These are phyloP conservation scores for Malacoraja senta DNA, from an alignment of 2,797 vertebrate genomes.

Conservation along the genomic window DNA sequence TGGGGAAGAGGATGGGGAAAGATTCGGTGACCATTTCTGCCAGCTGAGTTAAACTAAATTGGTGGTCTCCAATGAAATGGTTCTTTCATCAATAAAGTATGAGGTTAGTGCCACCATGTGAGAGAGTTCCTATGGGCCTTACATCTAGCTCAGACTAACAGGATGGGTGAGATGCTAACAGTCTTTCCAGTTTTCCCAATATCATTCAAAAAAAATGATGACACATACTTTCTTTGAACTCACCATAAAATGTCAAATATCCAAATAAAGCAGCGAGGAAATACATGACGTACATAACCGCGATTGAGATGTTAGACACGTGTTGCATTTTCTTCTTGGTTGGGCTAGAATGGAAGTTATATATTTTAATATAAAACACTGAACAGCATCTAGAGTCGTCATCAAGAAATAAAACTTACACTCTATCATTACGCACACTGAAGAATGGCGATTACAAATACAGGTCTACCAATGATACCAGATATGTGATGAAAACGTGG, in stretches of 20 bases:
- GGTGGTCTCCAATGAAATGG: too few species aligned
- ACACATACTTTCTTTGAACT: constrained; percentile 43
- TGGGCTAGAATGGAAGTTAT: constrained; percentile 63
- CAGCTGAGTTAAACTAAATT: neutral
- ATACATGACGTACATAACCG: constrained; percentile 94
- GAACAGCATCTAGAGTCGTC: neutral
- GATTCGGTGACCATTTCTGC: neutral
- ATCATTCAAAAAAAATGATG: neutral
- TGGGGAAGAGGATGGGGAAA: neutral
- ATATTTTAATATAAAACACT: neutral
- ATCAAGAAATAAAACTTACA: neutral
- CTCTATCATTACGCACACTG: neutral
- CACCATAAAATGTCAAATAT: constrained; percentile 95
- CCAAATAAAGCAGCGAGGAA: constrained; percentile 95
- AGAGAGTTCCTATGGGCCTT: too few species aligned
- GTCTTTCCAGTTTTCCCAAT: neutral
- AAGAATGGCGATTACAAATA: neutral
- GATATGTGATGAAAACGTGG: neutral
- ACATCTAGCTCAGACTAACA: too few species aligned
- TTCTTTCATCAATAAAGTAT: too few species aligned
- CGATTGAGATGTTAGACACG: constrained; percentile 89
- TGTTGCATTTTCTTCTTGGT: constrained; percentile 87
- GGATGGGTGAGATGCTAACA: too few species aligned
- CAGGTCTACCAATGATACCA: neutral
- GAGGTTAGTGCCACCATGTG: too few species aligned